These are phyloP conservation scores for Tapirus terrestris DNA, from an alignment of 2,113 vertebrate species.

Conservation along the genomic window DNA sequence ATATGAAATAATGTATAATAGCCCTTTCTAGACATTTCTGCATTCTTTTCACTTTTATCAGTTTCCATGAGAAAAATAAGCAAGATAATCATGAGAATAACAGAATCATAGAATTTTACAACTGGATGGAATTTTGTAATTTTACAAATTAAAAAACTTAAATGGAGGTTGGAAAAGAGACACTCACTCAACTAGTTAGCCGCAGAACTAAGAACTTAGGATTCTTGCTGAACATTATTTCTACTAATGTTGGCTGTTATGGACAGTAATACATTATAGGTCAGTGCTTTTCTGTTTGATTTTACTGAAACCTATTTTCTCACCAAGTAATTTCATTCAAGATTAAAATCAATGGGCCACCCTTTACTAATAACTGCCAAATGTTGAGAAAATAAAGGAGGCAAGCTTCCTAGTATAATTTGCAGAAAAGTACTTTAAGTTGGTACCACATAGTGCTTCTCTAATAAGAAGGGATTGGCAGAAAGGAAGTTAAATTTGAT, in stretches of 20 bases:
- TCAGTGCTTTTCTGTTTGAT: neutral
- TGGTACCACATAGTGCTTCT: neutral
- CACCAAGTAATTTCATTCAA: constrained; percentile 9
- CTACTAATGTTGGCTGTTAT: neutral
- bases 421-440: neutral
- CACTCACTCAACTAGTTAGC: neutral
- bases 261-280: neutral
- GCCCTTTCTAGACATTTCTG: neutral
- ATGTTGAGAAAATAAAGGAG: neutral
- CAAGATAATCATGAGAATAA: neutral
- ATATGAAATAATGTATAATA: neutral
- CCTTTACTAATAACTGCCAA: neutral
- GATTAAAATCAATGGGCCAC: neutral
- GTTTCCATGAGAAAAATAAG: constrained; percentile 46
- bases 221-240: neutral
- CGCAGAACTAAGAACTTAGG: neutral
- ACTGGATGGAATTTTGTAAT: neutral
- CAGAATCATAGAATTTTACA: constrained; percentile 4
- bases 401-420: neutral
- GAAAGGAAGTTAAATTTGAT: neutral
- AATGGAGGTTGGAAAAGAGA: neutral
- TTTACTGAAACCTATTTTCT: constrained; percentile 29
- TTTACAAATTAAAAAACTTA: constrained; percentile 27
- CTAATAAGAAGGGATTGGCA: neutral
- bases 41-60: neutral